These are phyloP conservation scores for Synanthedon formicaeformis DNA, from an alignment of 2,888 invertebrate species.

Conservation along the genomic window DNA sequence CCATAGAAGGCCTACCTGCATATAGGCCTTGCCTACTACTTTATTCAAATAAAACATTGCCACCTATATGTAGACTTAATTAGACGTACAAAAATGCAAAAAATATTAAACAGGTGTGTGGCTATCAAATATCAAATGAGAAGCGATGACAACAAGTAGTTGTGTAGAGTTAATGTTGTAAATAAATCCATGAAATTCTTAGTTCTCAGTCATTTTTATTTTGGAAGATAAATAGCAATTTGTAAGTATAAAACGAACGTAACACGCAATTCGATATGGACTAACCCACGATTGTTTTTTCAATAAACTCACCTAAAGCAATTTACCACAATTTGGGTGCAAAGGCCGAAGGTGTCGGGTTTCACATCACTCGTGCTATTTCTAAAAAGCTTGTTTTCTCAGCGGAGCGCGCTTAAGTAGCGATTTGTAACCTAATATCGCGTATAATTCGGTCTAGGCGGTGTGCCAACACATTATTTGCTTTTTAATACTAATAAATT, in stretches of 20 bases:
- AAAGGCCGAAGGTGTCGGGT: conserved; percentile 49
- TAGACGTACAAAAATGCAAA: no score
- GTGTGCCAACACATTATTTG: conserved; percentile 41
- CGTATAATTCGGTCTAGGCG: conserved; percentile 44
- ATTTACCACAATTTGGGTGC: conserved; percentile 58
- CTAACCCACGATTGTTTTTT: conserved; percentile 43
- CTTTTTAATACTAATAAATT: conserved; percentile 3
- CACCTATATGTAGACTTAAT: no score
- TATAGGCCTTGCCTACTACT: no score
- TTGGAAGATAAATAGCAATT: conserved; percentile 19
- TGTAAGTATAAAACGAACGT: conserved; percentile 10
- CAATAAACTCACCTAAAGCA: conserved; percentile 57
- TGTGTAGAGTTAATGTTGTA: not conserved
- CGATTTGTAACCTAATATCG: conserved; percentile 50
- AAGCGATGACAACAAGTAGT: conserved; percentile 22
- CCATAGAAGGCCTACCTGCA: no score
- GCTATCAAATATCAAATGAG: conserved; percentile 31
- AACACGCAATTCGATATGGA: conserved; percentile 27
- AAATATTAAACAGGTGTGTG: conserved; percentile 22
- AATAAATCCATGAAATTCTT: not conserved
- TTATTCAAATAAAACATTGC: no score
- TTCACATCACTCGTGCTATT: conserved; percentile 53
- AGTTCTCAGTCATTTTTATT: conserved; percentile 16
- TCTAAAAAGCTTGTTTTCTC: conserved; percentile 67
- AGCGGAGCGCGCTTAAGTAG: conserved; percentile 60